phyloP scores from a whole-genome alignment of 1,140 invertebrate genomes.

The Bombus cullumanus region DNA sequence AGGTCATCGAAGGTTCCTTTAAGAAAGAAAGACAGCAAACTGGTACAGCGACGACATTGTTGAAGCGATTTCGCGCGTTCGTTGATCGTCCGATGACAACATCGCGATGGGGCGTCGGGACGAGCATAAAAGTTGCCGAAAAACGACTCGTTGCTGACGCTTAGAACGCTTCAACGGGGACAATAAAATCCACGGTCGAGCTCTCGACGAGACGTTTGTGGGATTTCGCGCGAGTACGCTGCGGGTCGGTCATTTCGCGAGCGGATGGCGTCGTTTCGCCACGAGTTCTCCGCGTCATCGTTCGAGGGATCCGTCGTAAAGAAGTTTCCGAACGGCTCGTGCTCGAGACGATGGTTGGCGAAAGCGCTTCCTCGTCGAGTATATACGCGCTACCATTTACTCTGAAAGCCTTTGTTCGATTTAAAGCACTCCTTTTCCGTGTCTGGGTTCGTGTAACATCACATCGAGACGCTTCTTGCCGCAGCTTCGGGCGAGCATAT shows the following conservation, averaged over 20 bases:
- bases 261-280: slow-evolving; percentile 34
- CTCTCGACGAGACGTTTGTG: neutral
- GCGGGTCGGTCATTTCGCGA: neutral
- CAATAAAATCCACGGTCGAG: neutral
- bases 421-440: slow-evolving; percentile 49
- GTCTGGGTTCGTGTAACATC: neutral
- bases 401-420: slow-evolving; percentile 62
- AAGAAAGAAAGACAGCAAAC: too few relatives aligned
- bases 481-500: too few relatives aligned
- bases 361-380: slow-evolving; percentile 25
- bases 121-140: neutral
- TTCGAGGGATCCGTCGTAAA: slow-evolving; percentile 52
- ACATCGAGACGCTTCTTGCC: slow-evolving; percentile 18
- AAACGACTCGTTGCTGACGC: too few relatives aligned
- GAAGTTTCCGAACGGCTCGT: slow-evolving; percentile 58
- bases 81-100: too few relatives aligned
- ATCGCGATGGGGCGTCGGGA: neutral
- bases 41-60: too few relatives aligned
- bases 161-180: too few relatives aligned
- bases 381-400: slow-evolving; percentile 50
- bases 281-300: slow-evolving; percentile 1
- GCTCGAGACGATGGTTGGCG: slow-evolving; percentile 47
- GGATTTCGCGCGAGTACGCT: slow-evolving; percentile 38
- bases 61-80: too few relatives aligned
- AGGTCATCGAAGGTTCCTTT: too few relatives aligned